phyloP scores from a whole-genome alignment of 2,888 invertebrate species.

The Nomada fucata region DNA sequence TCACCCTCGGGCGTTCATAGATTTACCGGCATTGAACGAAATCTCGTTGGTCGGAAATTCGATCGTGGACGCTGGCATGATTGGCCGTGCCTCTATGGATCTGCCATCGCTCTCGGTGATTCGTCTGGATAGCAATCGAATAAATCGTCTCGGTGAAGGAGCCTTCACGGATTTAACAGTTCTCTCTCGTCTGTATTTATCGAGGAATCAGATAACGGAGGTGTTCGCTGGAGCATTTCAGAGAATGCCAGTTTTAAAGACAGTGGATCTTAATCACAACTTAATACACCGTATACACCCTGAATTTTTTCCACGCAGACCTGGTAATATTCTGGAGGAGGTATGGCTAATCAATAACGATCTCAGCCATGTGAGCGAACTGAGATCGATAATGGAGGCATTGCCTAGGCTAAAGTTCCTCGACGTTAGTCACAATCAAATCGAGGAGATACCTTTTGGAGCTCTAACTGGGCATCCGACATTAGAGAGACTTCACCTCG shows the following conservation, averaged over 20 bases:
- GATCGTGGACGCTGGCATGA: slow-evolving; percentile 92
- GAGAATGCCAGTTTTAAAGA: slow-evolving; percentile 89
- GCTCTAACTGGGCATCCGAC: slow-evolving; percentile 92
- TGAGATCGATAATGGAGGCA: slow-evolving; percentile 90
- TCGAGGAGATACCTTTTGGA: slow-evolving; percentile 92
- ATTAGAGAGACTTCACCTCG: slow-evolving; percentile 92
- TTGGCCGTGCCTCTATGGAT: slow-evolving; percentile 91
- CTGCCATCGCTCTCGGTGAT: slow-evolving; percentile 89
- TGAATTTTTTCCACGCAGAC: slow-evolving; percentile 91
- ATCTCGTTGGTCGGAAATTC: slow-evolving; percentile 90
- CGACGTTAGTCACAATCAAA: slow-evolving; percentile 91
- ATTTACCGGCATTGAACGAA: slow-evolving; percentile 89
- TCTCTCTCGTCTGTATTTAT: slow-evolving; percentile 88
- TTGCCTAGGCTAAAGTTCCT: slow-evolving; percentile 91
- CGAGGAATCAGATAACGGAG: slow-evolving; percentile 90
- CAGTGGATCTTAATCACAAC: slow-evolving; percentile 91
- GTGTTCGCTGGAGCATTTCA: slow-evolving; percentile 93
- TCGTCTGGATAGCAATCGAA: slow-evolving; percentile 89
- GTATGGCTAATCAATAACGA: slow-evolving; percentile 91
- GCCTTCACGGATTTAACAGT: slow-evolving; percentile 92
- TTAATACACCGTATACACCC: slow-evolving; percentile 91
- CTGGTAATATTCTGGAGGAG: slow-evolving; percentile 91
- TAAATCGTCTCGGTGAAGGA: slow-evolving; percentile 90
- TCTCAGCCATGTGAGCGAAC: slow-evolving; percentile 90
- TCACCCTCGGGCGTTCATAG: slow-evolving; percentile 90